Conservation (phyloP, 2,888 invertebrate species). For the Gymnocheta viridis region DNA sequence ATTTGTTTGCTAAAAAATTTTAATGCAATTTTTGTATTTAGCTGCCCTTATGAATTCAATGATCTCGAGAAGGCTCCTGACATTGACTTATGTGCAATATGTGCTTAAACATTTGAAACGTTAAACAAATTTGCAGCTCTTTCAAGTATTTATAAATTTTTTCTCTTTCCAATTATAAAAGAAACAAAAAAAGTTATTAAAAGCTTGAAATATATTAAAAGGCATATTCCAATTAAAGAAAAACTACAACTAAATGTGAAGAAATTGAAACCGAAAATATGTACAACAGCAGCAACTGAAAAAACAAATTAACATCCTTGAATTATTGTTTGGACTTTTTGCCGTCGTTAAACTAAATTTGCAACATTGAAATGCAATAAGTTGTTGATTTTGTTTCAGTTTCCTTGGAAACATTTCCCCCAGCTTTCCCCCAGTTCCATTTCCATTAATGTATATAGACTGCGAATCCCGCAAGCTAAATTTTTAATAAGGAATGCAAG, state of each 20-base stretch:
- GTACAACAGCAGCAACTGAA: background rate
- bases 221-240: slow-evolving; percentile 23
- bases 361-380: slow-evolving; percentile 32
- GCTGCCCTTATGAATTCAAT: background rate
- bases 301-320: slow-evolving; percentile 5
- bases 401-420: background rate
- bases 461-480: slow-evolving; percentile 11
- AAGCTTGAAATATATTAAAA: slow-evolving; percentile 14
- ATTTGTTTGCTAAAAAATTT: background rate
- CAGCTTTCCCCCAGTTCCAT: background rate
- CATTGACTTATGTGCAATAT: slow-evolving; percentile 6
- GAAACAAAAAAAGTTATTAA: slow-evolving; percentile 2
- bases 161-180: background rate
- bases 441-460: background rate
- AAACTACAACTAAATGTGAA: background rate
- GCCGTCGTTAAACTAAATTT: slow-evolving; percentile 13
- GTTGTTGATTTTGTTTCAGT: slow-evolving; percentile 34
- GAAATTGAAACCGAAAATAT: background rate
- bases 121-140: background rate
- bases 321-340: background rate
- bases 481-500: background rate
- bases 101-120: background rate
- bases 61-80: background rate
- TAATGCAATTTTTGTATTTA: background rate
- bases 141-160: background rate